These are phyloP conservation scores for Leptobrachium ailaonicum DNA, from an alignment of 2,113 vertebrate species.

Conservation along the genomic window DNA sequence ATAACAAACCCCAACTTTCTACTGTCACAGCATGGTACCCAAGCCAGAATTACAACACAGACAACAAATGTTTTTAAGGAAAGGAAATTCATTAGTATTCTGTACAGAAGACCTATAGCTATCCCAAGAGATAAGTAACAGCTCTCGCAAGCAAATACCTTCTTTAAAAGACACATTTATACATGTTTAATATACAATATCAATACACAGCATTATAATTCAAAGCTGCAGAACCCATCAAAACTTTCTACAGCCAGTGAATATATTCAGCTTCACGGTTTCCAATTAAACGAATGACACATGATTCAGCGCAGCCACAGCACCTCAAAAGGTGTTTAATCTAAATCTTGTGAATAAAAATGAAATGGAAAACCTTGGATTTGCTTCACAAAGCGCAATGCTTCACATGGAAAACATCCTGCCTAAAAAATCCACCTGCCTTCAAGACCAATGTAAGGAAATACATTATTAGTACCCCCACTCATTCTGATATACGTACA, in stretches of 20 bases:
- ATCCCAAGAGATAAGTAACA: no score
- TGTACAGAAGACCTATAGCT: no score
- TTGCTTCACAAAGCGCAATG: neutral
- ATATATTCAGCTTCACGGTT: conserved; percentile 45
- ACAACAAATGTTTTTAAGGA: no score
- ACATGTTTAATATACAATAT: neutral
- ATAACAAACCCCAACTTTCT: neutral
- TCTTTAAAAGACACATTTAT: neutral
- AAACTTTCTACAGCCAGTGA: conserved; percentile 39
- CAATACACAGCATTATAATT: neutral
- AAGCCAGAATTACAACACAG: no score
- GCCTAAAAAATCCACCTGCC: neutral
- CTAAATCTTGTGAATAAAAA: conserved; percentile 11
- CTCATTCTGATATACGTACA: no score
- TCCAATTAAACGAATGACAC: conserved; percentile 21
- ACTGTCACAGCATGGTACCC: no score
- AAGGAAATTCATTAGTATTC: no score
- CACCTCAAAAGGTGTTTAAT: conserved; percentile 15
- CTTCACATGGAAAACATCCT: neutral
- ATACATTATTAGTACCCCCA: no score
- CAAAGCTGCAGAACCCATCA: neutral
- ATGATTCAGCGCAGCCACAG: conserved; percentile 5
- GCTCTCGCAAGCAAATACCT: no score
- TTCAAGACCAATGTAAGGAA: no score
- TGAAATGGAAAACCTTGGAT: neutral